phyloP scores from a whole-genome alignment of 2,888 invertebrate species.

The Beris morrisii region DNA sequence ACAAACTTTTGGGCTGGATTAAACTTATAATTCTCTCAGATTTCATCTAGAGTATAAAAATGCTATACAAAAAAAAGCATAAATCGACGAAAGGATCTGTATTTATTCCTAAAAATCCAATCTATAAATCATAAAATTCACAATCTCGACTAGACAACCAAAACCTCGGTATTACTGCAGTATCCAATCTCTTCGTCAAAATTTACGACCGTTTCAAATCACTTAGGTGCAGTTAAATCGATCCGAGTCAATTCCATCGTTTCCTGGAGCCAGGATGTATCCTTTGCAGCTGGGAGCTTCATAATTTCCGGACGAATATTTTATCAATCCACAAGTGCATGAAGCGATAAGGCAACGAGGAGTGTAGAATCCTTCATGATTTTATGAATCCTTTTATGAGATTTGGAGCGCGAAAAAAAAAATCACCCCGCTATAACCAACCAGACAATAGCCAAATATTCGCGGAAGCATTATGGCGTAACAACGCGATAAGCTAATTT shows the following conservation, averaged over 20 bases:
- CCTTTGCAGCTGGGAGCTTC: neutral
- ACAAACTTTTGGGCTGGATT: too few species aligned
- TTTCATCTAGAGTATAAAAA: too few species aligned
- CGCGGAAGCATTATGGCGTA: slow-evolving; percentile 15
- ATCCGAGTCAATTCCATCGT: slow-evolving; percentile 8
- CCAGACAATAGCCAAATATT: neutral
- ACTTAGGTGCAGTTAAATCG: slow-evolving; percentile 36
- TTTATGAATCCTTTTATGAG: slow-evolving; percentile 9
- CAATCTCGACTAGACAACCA: too few species aligned
- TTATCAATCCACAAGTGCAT: slow-evolving; percentile 17
- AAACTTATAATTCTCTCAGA: too few species aligned
- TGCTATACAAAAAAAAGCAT: too few species aligned
- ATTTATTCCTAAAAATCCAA: too few species aligned
- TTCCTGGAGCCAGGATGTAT: neutral
- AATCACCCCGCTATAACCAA: neutral
- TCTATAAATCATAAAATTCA: too few species aligned
- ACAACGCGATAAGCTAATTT: slow-evolving; percentile 31
- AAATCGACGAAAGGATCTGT: too few species aligned
- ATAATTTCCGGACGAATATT: neutral
- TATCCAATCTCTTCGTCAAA: neutral
- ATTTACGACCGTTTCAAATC: slow-evolving; percentile 31
- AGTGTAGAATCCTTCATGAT: slow-evolving; percentile 3
- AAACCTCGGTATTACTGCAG: too few species aligned
- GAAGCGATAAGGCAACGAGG: neutral
- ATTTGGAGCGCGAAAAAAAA: slow-evolving; percentile 15